A percentile compares a stretch with the other conserved stretches of the same genome.
These are phyloP conservation scores for Megaustenia siamemsis DNA, from an alignment of 2,888 invertebrate genomes.

Conservation along the genomic window DNA sequence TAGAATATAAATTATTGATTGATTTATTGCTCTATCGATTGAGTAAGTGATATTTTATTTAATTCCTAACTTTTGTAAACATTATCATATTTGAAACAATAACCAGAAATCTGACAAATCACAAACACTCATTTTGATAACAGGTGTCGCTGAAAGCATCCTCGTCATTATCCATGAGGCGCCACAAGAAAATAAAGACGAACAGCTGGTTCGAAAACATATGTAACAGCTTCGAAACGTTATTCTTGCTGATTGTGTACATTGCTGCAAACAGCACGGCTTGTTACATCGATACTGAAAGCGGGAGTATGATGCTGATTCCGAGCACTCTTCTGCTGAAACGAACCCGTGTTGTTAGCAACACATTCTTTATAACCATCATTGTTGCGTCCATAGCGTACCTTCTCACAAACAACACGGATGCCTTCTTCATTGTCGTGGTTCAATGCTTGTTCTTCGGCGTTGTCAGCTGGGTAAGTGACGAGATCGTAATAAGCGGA, in stretches of 20 bases:
- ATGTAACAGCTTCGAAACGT: neutral
- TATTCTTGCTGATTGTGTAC: neutral
- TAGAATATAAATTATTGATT: too few species aligned
- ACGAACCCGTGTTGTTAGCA: neutral
- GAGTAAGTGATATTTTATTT: neutral
- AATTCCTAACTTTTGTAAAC: neutral
- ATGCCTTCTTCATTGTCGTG: slow-evolving; percentile 17
- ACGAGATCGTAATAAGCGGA: too few species aligned
- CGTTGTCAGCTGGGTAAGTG: slow-evolving; percentile 30
- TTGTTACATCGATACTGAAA: slow-evolving; percentile 1
- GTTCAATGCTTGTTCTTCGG: slow-evolving; percentile 29
- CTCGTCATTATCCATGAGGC: neutral
- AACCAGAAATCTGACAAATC: too few species aligned
- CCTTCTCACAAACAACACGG: neutral
- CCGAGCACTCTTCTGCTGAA: slow-evolving; percentile 1
- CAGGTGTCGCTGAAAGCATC: neutral
- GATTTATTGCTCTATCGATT: too few species aligned
- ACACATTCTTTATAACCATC: neutral
- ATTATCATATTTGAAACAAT: neutral
- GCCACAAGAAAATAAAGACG: neutral
- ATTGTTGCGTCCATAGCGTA: neutral
- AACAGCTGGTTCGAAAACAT: neutral
- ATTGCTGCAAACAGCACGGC: slow-evolving; percentile 5
- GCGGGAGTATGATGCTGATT: slow-evolving; percentile 16
- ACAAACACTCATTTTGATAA: neutral